Evolutionary conservation across 2,888 invertebrate genomes (phyloP).

Genomic region (Drosophila quasianomalipes): DNA sequence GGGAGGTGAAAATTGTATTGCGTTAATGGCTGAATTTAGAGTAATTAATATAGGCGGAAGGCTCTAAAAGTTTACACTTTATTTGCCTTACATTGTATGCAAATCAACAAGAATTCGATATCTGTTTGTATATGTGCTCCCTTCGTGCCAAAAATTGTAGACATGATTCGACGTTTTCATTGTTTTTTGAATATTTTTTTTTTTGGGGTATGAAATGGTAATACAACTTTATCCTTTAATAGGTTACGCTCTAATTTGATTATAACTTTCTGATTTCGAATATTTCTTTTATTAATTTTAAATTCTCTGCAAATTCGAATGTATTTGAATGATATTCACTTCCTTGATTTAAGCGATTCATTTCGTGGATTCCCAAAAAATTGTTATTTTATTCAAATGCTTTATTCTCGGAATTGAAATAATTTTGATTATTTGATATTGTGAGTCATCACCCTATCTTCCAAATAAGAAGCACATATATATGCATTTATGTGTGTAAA

Average conservation of each 20-base stretch:
- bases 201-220: neutral
- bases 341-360: neutral
- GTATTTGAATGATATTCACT: too few species aligned
- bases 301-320: too few species aligned
- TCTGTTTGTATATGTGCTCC: neutral
- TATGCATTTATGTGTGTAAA: neutral
- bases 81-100: slow-evolving; percentile 59
- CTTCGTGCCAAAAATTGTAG: neutral
- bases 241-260: neutral
- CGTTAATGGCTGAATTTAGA: slow-evolving; percentile 77
- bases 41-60: slow-evolving; percentile 67
- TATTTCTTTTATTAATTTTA: neutral
- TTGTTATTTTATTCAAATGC: neutral
- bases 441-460: neutral
- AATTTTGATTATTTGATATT: neutral
- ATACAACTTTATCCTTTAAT: neutral
- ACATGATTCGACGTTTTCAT: neutral
- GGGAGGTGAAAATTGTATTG: slow-evolving; percentile 79
- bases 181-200: neutral
- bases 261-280: neutral
- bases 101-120: slow-evolving; percentile 44
- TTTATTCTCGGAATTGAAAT: neutral
- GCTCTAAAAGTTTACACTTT: slow-evolving; percentile 22
- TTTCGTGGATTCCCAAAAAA: neutral
- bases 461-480: slow-evolving; percentile 14